These are phyloP conservation scores for Conopomorpha cramerella DNA, from an alignment of 1,140 invertebrate genomes.

Conservation along the genomic window DNA sequence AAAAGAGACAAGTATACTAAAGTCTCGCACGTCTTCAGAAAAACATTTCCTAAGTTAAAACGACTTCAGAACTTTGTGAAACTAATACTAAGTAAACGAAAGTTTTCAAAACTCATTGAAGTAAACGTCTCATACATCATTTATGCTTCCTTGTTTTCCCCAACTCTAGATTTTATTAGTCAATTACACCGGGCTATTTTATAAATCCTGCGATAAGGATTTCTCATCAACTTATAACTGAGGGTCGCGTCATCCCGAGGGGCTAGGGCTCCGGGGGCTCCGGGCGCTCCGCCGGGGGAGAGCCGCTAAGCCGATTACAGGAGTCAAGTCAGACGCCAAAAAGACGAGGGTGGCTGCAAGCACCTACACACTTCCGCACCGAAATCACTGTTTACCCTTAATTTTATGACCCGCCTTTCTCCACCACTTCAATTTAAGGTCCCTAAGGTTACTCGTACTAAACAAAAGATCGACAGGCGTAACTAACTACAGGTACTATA, in stretches of 20 bases:
- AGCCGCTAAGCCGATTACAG: constrained; percentile 45
- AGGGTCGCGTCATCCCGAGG: constrained; percentile 27
- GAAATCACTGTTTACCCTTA: constrained; percentile 51
- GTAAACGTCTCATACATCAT: constrained; percentile 30
- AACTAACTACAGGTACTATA: too few relatives aligned
- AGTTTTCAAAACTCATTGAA: constrained; percentile 45
- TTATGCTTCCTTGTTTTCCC: constrained; percentile 25
- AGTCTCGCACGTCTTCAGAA: too few relatives aligned
- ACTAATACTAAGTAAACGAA: too few relatives aligned
- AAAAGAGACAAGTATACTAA: too few relatives aligned
- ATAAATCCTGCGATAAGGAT: constrained; percentile 52
- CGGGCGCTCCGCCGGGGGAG: constrained; percentile 24
- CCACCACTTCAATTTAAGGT: too few relatives aligned
- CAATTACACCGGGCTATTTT: constrained; percentile 49
- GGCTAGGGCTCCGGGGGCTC: constrained; percentile 29
- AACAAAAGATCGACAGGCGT: too few relatives aligned
- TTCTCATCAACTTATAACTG: constrained; percentile 45
- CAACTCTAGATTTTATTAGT: constrained; percentile 35
- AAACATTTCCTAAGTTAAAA: too few relatives aligned
- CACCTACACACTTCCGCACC: too few relatives aligned
- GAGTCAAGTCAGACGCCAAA: too few relatives aligned
- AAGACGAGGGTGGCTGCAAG: too few relatives aligned
- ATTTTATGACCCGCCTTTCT: constrained; percentile 51
- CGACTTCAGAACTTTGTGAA: too few relatives aligned
- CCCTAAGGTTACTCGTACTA: too few relatives aligned